Percentiles rank a stretch among this genome's conserved stretches.
Conservation (phyloP, 2,888 invertebrate genomes). For the Apamea epomidion region DNA sequence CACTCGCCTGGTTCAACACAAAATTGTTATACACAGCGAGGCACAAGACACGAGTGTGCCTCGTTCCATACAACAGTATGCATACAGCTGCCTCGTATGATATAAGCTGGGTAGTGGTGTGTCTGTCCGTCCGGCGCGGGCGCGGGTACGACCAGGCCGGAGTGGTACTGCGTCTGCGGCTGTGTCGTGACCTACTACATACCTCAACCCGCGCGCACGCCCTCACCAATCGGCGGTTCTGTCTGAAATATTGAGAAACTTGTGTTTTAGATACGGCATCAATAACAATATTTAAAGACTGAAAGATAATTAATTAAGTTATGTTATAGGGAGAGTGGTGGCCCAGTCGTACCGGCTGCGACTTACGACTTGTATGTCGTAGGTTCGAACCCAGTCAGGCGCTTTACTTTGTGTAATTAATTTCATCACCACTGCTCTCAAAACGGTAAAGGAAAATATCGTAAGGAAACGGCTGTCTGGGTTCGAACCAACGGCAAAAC, state of each 20-base stretch:
- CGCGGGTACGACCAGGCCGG: constrained; percentile 21
- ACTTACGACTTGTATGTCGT: neutral
- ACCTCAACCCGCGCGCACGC: constrained; percentile 76
- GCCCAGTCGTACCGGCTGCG: neutral
- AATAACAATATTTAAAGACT: neutral
- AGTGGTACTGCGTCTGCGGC: constrained; percentile 41
- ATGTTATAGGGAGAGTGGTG: neutral
- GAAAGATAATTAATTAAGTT: neutral
- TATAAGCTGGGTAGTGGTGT: constrained; percentile 28
- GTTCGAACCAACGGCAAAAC: too few species aligned
- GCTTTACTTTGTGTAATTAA: neutral
- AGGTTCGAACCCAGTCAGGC: neutral
- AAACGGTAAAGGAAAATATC: too few species aligned
- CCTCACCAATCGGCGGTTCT: constrained; percentile 71
- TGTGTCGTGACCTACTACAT: constrained; percentile 65
- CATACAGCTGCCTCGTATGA: constrained; percentile 26
- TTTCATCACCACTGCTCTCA: neutral
- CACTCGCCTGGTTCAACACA: neutral
- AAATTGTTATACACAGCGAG: constrained; percentile 15
- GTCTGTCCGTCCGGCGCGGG: constrained; percentile 41
- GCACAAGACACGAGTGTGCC: constrained; percentile 14
- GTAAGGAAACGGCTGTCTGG: too few species aligned
- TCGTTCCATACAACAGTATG: constrained; percentile 12
- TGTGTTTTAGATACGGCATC: neutral
- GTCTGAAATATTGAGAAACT: constrained; percentile 68